Evolutionary conservation across 1,140 invertebrate species (phyloP).

Genomic region (Tetramorium simillimum): DNA sequence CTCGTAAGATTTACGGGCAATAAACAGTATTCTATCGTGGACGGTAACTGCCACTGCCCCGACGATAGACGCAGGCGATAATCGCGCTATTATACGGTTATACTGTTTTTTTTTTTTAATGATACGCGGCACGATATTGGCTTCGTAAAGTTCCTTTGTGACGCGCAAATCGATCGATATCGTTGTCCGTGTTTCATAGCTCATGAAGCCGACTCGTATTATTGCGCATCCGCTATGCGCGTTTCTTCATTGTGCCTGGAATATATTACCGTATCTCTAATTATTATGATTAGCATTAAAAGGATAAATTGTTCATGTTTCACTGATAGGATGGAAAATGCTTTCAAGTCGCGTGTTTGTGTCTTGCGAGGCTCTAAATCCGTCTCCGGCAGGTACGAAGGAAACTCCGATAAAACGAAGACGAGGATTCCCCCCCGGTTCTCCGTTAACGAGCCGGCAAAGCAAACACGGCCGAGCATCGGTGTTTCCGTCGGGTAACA

Average conservation of each 20-base stretch:
- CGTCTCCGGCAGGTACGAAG: not conserved
- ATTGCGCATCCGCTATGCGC: not conserved
- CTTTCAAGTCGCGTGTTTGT: not conserved
- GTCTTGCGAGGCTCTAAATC: conserved; percentile 26
- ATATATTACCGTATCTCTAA: conserved; percentile 5
- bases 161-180: conserved; percentile 9
- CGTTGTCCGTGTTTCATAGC: not conserved
- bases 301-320: not conserved
- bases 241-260: not conserved
- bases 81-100: conserved; percentile 31
- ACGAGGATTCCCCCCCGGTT: not conserved
- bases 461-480: conserved; percentile 36
- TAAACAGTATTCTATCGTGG: conserved; percentile 37
- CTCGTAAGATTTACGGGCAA: conserved; percentile 30
- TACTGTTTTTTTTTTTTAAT: not conserved
- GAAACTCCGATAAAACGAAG: conserved; percentile 39
- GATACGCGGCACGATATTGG: conserved; percentile 30
- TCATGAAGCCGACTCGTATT: not conserved
- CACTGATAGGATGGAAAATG: not conserved
- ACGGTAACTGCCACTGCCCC: not conserved
- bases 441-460: conserved; percentile 29
- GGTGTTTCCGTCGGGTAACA: conserved; percentile 34
- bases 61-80: not conserved
- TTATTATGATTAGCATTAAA: conserved; percentile 26
- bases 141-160: conserved; percentile 5